Conservation (phyloP, 2,888 invertebrate genomes). For the Antheraea assamensis region DNA sequence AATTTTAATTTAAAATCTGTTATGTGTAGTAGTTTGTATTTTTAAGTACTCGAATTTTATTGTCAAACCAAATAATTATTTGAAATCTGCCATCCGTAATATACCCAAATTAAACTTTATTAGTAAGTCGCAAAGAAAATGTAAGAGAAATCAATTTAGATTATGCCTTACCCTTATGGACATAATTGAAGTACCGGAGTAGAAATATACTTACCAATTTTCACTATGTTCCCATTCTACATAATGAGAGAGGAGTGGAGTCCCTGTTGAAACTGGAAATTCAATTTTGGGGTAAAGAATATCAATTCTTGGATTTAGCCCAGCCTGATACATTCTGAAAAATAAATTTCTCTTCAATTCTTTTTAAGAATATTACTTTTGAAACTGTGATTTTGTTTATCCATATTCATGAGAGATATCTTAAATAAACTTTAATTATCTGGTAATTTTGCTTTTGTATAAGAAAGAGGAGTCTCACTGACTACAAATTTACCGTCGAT, state of each 20-base stretch:
- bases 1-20: not conserved
- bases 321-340: slow-evolving; percentile 86
- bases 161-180: not conserved
- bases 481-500: too few relatives aligned
- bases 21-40: not conserved
- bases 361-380: too few relatives aligned
- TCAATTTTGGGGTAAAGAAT: slow-evolving; percentile 86
- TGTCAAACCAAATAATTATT: not conserved
- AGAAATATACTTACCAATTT: slow-evolving; percentile 72
- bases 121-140: not conserved
- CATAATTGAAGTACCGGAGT: not conserved
- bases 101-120: not conserved
- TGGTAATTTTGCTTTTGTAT: too few relatives aligned
- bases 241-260: slow-evolving; percentile 88
- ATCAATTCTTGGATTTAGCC: slow-evolving; percentile 85
- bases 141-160: not conserved
- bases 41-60: not conserved
- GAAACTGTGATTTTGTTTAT: too few relatives aligned
- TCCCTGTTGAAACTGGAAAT: slow-evolving; percentile 91
- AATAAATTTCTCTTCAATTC: not conserved
- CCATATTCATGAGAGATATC: too few relatives aligned
- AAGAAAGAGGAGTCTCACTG: too few relatives aligned
- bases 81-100: not conserved
- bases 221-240: slow-evolving; percentile 91
- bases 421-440: too few relatives aligned